These are phyloP conservation scores for Limnephilus lunatus DNA, from an alignment of 2,888 invertebrate species.

Conservation along the genomic window DNA sequence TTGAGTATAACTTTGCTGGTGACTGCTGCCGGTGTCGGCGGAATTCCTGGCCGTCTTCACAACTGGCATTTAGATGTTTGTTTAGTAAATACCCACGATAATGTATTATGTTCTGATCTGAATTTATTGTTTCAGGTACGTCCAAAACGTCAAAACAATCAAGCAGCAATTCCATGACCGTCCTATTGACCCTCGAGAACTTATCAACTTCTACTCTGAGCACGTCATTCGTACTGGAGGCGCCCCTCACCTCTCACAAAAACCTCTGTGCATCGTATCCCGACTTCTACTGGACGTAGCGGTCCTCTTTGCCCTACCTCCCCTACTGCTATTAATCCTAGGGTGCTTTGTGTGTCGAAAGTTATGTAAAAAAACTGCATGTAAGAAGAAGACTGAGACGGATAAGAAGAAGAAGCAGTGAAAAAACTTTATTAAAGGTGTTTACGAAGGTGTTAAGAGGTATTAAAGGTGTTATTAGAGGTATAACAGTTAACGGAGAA, in stretches of 20 bases:
- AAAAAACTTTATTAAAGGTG: background rate
- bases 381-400: background rate
- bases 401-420: background rate
- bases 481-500: background rate
- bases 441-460: too few species aligned
- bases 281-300: conserved; percentile 57
- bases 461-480: too few species aligned
- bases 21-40: too few species aligned
- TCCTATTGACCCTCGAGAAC: conserved; percentile 59
- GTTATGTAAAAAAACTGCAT: background rate
- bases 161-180: conserved; percentile 55
- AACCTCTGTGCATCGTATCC: conserved; percentile 37
- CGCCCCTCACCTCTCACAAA: conserved; percentile 58
- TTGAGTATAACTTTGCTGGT: too few species aligned
- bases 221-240: conserved; percentile 61
- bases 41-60: background rate
- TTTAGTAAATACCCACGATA: background rate
- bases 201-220: conserved; percentile 55
- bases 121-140: conserved; percentile 51
- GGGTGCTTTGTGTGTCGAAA: background rate
- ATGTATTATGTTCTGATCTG: too few species aligned
- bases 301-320: background rate
- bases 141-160: conserved; percentile 51
- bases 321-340: background rate
- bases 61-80: too few species aligned